Evolutionary conservation across 2,888 invertebrate genomes (phyloP).

Genomic region (Eubasilissa splendida): DNA sequence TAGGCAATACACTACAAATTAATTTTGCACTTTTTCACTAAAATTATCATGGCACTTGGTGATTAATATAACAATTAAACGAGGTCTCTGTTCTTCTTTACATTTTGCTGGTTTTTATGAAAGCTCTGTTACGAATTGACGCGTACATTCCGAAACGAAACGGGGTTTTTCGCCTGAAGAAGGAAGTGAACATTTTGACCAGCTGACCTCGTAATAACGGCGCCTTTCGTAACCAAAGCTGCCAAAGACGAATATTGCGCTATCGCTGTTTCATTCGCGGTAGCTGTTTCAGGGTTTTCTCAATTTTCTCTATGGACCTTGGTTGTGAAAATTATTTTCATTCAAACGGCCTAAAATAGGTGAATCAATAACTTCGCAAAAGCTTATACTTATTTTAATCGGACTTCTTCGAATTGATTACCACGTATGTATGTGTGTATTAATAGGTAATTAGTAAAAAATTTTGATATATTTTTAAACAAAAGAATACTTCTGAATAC

Average conservation of each 20-base stretch:
- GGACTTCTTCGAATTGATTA: background rate
- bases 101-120: conserved; percentile 44
- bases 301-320: conserved; percentile 10
- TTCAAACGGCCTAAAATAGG: conserved; percentile 19
- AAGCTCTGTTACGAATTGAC: conserved; percentile 28
- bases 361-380: conserved; percentile 20
- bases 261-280: background rate
- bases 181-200: conserved; percentile 50
- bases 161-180: conserved; percentile 13
- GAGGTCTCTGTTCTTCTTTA: conserved; percentile 44
- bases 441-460: background rate
- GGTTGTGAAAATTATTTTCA: conserved; percentile 31
- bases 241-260: background rate
- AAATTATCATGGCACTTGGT: conserved; percentile 56
- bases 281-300: conserved; percentile 3
- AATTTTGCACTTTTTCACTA: conserved; percentile 53
- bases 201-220: conserved; percentile 52
- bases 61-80: conserved; percentile 47
- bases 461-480: too few species aligned
- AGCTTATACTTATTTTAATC: background rate
- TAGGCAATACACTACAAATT: conserved; percentile 38
- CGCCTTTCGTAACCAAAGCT: conserved; percentile 35
- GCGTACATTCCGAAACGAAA: conserved; percentile 27
- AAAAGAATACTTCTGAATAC: too few species aligned
- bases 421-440: background rate